Conservation (phyloP, 2,113 vertebrate genomes). For the Gymnarchus niloticus region DNA sequence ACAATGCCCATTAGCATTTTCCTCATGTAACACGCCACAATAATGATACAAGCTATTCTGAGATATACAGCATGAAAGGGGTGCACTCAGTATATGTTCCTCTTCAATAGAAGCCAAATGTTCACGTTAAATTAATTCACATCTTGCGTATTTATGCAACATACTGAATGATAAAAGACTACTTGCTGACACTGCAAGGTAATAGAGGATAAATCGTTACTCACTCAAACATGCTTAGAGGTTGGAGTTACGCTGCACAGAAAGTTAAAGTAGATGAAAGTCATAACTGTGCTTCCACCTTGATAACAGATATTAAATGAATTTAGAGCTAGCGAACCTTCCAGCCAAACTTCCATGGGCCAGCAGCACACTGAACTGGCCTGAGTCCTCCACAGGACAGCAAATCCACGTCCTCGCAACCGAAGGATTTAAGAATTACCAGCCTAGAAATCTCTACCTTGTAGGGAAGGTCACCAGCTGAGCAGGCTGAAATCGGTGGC, state of each 20-base stretch:
- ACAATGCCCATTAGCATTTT: background rate
- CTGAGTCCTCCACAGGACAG: conserved; percentile 24
- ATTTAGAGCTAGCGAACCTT: background rate
- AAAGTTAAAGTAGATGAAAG: no score
- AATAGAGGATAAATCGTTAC: no score
- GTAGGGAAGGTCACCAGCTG: conserved; percentile 36
- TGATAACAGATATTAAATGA: background rate
- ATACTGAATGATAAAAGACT: no score
- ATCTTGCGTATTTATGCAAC: no score
- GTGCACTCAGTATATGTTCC: no score
- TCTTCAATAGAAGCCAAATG: no score
- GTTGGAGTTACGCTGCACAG: no score
- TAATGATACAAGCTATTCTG: background rate
- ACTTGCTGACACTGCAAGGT: no score
- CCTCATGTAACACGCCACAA: background rate
- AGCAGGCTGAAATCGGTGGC: background rate
- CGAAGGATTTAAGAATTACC: conserved; percentile 57
- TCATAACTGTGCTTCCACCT: background rate
- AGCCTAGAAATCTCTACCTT: conserved; percentile 28
- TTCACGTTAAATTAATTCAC: no score
- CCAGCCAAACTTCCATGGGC: background rate
- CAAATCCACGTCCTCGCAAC: conserved; percentile 54
- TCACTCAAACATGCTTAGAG: no score
- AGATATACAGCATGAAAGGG: background rate
- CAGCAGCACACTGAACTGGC: background rate